Evolutionary conservation across 2,797 vertebrate species (phyloP), one percentile per base, ranked within the genome.

Genomic region (Intellagama lesueurii): DNA sequence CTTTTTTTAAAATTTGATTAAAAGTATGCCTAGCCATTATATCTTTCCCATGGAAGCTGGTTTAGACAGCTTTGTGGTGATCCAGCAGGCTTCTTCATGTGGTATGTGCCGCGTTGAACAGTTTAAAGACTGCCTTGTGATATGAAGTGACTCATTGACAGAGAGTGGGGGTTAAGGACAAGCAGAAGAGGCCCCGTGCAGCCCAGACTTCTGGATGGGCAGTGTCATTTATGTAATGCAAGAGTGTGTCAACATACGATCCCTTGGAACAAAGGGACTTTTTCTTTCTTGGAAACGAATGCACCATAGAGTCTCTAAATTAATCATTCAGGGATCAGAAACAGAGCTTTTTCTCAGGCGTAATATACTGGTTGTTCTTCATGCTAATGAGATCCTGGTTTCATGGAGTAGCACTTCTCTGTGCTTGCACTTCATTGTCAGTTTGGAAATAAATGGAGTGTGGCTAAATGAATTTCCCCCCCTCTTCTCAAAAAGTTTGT

Each of bases 341-440:
- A 81, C 24, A 56, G 14, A 82, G 69, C 24, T 72, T 81, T 81
- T 40, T 82, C 24, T 40, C 72, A 82, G 52, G 72, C 30, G 19
- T 68, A 82, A 76, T 52, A 40, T 60, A 82, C 84, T 90, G 70
- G 22, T 69, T 60, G 49, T 69, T 75, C 70, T 69, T 35, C 70
- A 56, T 82, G 78, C 40, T 82, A 40, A 86, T 90, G 78, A 52
- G 78, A 81, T 64, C n/a, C 14, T 75, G 56, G 35, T 9, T 85
- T 85, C 80, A 49, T 80, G 60, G 69, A 90, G 32, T 32, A 35
- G 40, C 12, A 28, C 19, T 66, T 73, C 80, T 79, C 35, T 80
- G 3, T 85, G 32, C 17, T 47, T 87, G 52, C 49, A 56, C 26
- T 87, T 84, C 81, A 72, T 84, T 78, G 80, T 87, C 64, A 82